phyloP scores from a whole-genome alignment of 2,113 vertebrate genomes.

The Caloenas nicobarica region DNA sequence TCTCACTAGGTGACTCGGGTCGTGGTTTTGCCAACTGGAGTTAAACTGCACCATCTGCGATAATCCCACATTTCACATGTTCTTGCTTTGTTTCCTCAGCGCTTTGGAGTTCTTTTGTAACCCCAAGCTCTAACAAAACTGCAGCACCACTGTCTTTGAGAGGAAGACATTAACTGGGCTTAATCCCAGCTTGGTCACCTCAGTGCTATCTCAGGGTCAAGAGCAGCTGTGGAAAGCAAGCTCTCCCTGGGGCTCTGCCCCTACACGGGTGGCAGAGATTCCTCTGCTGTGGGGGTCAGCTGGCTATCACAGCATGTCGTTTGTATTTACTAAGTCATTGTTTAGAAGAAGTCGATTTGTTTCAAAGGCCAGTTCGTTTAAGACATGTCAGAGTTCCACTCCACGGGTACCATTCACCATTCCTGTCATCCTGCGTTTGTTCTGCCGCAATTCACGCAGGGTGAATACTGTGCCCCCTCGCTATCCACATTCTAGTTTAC shows the following conservation, averaged over 20 bases:
- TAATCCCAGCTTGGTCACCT: slow-evolving; percentile 16
- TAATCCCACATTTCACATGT: slow-evolving; percentile 42
- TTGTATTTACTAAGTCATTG: neutral
- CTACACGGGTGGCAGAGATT: neutral
- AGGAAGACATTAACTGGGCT: slow-evolving; percentile 10
- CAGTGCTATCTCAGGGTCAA: neutral
- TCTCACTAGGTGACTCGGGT: slow-evolving; percentile 58
- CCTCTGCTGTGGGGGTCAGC: neutral
- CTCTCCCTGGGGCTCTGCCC: neutral
- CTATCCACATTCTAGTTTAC: neutral
- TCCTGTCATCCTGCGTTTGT: neutral
- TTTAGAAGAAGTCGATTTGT: neutral
- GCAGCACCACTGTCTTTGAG: neutral
- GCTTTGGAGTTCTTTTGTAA: slow-evolving; percentile 32
- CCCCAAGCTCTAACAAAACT: neutral
- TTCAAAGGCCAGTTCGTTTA: neutral
- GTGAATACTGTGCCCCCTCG: neutral
- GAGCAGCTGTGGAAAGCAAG: neutral
- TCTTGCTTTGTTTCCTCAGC: slow-evolving; percentile 18
- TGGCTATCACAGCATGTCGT: neutral
- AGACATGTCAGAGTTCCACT: neutral
- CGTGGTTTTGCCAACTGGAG: slow-evolving; percentile 39
- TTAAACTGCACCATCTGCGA: slow-evolving; percentile 61
- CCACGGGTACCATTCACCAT: accelerated
- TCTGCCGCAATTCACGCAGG: neutral